Evolutionary conservation across 2,888 invertebrate genomes (phyloP).

Genomic region (Girardia tigrina): DNA sequence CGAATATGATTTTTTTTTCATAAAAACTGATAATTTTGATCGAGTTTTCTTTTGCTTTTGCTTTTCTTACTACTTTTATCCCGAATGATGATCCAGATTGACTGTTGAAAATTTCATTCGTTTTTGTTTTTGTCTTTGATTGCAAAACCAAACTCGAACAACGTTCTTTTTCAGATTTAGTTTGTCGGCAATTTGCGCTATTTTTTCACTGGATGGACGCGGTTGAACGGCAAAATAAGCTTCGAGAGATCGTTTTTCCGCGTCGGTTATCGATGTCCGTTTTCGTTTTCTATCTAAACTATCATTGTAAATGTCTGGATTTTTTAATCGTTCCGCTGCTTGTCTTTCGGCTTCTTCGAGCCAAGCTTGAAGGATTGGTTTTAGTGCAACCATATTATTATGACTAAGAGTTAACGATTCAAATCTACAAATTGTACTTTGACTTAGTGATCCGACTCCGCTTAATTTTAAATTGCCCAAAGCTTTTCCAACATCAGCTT

Average conservation of each 20-base stretch:
- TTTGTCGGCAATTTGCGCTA: slow-evolving; percentile 97
- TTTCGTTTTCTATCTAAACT: slow-evolving; percentile 77
- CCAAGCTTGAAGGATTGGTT: slow-evolving; percentile 96
- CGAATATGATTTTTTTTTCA: background rate
- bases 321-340: slow-evolving; percentile 42
- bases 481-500: slow-evolving; percentile 93
- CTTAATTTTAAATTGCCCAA: slow-evolving; percentile 92
- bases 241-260: slow-evolving; percentile 85
- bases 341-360: slow-evolving; percentile 70
- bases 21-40: background rate
- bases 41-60: no score
- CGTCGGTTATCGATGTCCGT: slow-evolving; percentile 94
- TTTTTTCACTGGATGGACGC: slow-evolving; percentile 93
- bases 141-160: slow-evolving; percentile 99
- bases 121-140: slow-evolving; percentile 71
- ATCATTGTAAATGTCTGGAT: slow-evolving; percentile 41
- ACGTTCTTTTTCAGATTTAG: slow-evolving; percentile 98
- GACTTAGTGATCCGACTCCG: slow-evolving; percentile 91
- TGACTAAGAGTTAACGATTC: slow-evolving; percentile 94
- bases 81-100: slow-evolving; percentile 24
- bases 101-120: slow-evolving; percentile 47
- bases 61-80: no score
- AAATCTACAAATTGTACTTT: slow-evolving; percentile 96
- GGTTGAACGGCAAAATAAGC: slow-evolving; percentile 97
- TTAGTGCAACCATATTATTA: slow-evolving; percentile 98